These are phyloP conservation scores for Brachyistius frenatus DNA, from an alignment of 2,113 vertebrate species.

Conservation along the genomic window DNA sequence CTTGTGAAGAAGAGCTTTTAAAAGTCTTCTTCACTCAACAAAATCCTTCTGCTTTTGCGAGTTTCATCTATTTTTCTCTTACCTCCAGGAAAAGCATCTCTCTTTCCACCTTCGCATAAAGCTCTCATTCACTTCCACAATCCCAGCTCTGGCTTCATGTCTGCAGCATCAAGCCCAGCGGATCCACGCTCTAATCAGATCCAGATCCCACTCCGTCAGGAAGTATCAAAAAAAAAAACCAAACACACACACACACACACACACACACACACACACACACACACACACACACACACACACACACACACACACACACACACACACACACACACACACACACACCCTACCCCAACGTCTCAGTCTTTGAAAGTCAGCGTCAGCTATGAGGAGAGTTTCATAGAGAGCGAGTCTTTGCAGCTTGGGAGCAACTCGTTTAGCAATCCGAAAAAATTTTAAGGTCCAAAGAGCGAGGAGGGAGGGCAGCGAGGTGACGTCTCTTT, in stretches of 20 bases:
- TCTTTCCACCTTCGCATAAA: constrained; percentile 49
- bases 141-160: constrained; percentile 45
- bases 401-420: not conserved
- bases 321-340: not conserved
- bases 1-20: not conserved
- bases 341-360: not conserved
- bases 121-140: constrained; percentile 42
- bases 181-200: constrained; percentile 57
- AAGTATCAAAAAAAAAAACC: constrained; percentile 8
- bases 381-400: constrained; percentile 6
- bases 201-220: constrained; percentile 55
- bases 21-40: not conserved
- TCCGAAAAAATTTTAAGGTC: constrained; percentile 27
- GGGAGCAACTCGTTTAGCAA: constrained; percentile 3
- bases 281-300: no score
- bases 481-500: constrained; percentile 63
- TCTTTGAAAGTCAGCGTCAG: constrained; percentile 39
- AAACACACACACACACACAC: no score
- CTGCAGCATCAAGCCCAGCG: constrained; percentile 45
- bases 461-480: constrained; percentile 39
- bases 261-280: no score
- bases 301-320: no score
- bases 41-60: not conserved
- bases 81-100: constrained; percentile 79
- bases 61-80: constrained; percentile 56